Evolutionary conservation across 2,888 invertebrate species (phyloP).

Genomic region (Eupithecia insigniata): DNA sequence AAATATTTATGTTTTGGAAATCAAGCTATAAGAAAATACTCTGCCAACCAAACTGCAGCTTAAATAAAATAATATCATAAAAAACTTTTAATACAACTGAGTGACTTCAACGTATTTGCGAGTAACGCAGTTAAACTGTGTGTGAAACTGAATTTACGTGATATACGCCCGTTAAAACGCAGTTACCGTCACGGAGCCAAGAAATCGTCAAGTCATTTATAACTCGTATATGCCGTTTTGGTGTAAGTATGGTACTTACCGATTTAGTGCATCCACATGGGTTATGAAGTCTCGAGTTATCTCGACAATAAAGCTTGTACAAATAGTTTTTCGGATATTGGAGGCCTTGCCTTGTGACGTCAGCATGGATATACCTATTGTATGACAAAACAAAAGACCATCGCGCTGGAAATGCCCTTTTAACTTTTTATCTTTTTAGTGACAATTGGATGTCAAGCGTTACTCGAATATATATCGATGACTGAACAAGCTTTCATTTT

Average conservation of each 20-base stretch:
- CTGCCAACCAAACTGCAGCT: conserved; percentile 9
- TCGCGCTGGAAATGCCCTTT: too few species aligned
- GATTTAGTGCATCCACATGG: too few species aligned
- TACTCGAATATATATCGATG: too few species aligned
- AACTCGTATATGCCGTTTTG: not conserved
- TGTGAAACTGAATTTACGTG: conserved; percentile 38
- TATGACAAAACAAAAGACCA: too few species aligned
- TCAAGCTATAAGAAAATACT: not conserved
- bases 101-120: conserved; percentile 33
- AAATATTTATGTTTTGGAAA: not conserved
- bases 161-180: conserved; percentile 44
- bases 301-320: too few species aligned
- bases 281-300: too few species aligned
- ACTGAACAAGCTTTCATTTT: too few species aligned
- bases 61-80: conserved; percentile 23
- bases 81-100: conserved; percentile 33
- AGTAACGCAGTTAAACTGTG: conserved; percentile 39
- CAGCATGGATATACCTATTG: too few species aligned
- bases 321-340: too few species aligned
- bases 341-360: too few species aligned
- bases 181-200: conserved; percentile 20
- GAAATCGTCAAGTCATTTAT: conserved; percentile 6
- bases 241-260: not conserved
- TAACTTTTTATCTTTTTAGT: too few species aligned
- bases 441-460: too few species aligned